Evolutionary conservation across 2,888 invertebrate genomes (phyloP).

Genomic region (Aromia moschata): DNA sequence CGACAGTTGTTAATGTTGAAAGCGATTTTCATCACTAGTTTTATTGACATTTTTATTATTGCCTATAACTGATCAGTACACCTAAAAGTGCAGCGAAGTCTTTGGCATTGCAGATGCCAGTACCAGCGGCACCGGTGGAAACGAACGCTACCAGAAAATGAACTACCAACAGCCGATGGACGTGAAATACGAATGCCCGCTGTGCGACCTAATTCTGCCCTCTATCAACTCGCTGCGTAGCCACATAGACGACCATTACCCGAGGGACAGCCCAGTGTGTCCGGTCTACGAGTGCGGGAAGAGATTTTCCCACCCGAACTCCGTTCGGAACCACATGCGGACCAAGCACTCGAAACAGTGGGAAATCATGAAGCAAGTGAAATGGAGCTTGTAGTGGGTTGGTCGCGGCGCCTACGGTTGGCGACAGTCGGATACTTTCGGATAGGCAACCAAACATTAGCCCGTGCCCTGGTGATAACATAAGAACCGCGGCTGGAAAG

Average conservation of each 20-base stretch:
- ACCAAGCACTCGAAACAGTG: slow-evolving; percentile 83
- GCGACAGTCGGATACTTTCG: slow-evolving; percentile 13
- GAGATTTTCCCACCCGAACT: slow-evolving; percentile 84
- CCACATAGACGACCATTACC: slow-evolving; percentile 85
- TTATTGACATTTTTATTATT: too few relatives aligned
- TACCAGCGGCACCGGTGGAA: slow-evolving; percentile 44
- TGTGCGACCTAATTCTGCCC: slow-evolving; percentile 74
- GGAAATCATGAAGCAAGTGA: slow-evolving; percentile 84
- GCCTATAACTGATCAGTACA: slow-evolving; percentile 37
- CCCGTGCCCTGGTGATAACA: slow-evolving; percentile 30
- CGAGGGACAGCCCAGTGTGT: slow-evolving; percentile 83
- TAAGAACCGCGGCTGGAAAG: slow-evolving; percentile 2
- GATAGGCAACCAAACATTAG: slow-evolving; percentile 36
- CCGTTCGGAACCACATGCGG: slow-evolving; percentile 87
- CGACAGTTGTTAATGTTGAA: too few relatives aligned
- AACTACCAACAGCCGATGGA: slow-evolving; percentile 24
- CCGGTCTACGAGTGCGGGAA: slow-evolving; percentile 80
- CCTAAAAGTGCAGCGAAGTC: slow-evolving; percentile 59
- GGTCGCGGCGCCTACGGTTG: slow-evolving; percentile 1
- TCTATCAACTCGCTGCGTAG: slow-evolving; percentile 75
- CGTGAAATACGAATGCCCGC: slow-evolving; percentile 72
- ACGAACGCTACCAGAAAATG: slow-evolving; percentile 25
- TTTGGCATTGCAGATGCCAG: slow-evolving; percentile 72
- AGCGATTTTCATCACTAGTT: too few relatives aligned
- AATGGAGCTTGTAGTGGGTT: slow-evolving; percentile 68